Percentiles rank a stretch among this genome's conserved stretches.
phyloP scores from a whole-genome alignment of 2,113 vertebrate species.

The Indicator indicator region DNA sequence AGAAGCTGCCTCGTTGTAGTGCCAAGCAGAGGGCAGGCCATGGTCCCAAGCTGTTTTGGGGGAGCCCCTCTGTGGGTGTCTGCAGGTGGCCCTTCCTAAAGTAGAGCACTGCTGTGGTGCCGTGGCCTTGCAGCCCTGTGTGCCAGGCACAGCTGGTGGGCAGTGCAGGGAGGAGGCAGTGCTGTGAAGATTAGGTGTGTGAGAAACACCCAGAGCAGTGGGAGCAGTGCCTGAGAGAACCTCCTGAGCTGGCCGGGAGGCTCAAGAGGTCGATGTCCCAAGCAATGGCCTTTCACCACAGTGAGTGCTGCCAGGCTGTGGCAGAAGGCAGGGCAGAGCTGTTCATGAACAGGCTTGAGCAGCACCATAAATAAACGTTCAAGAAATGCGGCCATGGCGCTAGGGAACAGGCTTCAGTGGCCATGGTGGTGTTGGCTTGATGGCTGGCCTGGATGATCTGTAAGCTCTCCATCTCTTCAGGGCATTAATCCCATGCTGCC shows the following conservation, averaged over 20 bases:
- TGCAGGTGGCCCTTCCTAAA: neutral
- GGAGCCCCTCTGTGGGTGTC: neutral
- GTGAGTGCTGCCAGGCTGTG: neutral
- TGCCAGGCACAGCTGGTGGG: neutral
- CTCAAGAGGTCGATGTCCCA: neutral
- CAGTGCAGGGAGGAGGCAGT: accelerated
- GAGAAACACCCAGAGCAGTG: neutral
- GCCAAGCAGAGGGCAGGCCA: neutral
- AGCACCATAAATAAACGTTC: neutral
- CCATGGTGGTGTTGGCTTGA: too few species aligned
- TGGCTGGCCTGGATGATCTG: too few species aligned
- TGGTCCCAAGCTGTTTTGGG: neutral
- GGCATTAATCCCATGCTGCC: neutral
- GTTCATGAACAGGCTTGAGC: neutral
- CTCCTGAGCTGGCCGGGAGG: neutral
- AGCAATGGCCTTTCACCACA: neutral
- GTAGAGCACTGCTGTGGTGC: neutral
- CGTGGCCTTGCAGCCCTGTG: neutral
- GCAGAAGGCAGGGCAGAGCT: neutral
- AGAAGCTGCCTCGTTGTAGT: too few species aligned
- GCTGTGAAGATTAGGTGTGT: accelerated
- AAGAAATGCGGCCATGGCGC: too few species aligned
- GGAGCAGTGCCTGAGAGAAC: neutral
- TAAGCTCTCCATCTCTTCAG: neutral
- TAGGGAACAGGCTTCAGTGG: too few species aligned